Conservation (phyloP, 1,140 invertebrate species). For the Dreissena rostriformis region DNA sequence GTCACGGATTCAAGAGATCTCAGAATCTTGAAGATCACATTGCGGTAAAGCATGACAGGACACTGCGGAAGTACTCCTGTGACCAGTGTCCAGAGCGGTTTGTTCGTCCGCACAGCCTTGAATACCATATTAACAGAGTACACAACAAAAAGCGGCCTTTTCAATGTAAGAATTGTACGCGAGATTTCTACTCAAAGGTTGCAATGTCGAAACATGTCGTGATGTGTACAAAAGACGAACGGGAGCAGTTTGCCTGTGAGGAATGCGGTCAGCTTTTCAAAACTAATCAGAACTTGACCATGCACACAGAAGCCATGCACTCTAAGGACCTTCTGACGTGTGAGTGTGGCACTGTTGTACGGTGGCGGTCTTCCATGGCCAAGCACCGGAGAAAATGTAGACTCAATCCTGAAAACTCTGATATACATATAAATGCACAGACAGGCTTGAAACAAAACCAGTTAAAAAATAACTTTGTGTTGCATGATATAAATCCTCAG, state of each 20-base stretch:
- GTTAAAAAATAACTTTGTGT: no score
- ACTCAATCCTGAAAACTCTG: neutral
- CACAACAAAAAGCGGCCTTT: conserved; percentile 27
- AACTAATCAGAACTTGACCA: conserved; percentile 10
- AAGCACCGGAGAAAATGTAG: conserved; percentile 29
- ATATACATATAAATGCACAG: no score
- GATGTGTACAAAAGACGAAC: conserved; percentile 4
- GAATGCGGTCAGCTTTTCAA: conserved; percentile 21
- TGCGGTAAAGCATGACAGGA: conserved; percentile 15
- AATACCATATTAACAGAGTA: conserved; percentile 36
- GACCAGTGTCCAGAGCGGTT: conserved; percentile 23
- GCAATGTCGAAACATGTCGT: conserved; percentile 15
- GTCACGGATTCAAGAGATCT: neutral
- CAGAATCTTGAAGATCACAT: conserved; percentile 27
- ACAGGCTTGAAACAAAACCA: no score
- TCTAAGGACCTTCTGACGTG: conserved; percentile 10
- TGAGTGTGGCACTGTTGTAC: conserved; percentile 29
- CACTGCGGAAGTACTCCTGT: conserved; percentile 5
- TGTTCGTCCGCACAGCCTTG: conserved; percentile 13
- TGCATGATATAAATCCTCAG: no score
- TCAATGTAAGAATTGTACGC: conserved; percentile 23
- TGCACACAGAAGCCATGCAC: conserved; percentile 44
- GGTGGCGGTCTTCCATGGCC: conserved; percentile 36
- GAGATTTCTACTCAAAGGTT: conserved; percentile 3
- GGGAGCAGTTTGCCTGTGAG: conserved; percentile 6